Conservation (phyloP, 2,113 vertebrate species). For the Xyrauchen texanus region DNA sequence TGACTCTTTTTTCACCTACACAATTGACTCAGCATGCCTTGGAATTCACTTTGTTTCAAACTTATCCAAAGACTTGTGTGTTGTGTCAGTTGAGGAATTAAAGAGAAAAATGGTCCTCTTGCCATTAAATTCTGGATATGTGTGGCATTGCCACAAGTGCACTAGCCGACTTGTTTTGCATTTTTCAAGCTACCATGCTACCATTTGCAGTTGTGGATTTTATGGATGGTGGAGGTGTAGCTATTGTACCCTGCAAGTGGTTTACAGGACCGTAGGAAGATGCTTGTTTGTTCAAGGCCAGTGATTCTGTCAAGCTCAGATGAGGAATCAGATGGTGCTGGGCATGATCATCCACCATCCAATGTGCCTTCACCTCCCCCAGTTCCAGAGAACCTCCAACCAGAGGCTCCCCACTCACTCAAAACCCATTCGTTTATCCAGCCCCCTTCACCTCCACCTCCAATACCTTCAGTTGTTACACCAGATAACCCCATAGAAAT, state of each 20-base stretch:
- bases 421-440: constrained; percentile 29
- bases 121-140: constrained; percentile 30
- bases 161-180: constrained; percentile 19
- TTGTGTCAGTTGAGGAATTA: not conserved
- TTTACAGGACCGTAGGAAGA: constrained; percentile 43
- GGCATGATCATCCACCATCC: constrained; percentile 26
- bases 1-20: constrained; percentile 16
- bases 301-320: constrained; percentile 21
- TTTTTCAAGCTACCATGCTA: constrained; percentile 36
- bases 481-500: constrained; percentile 25
- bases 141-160: constrained; percentile 29
- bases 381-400: constrained; percentile 12
- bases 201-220: constrained; percentile 43
- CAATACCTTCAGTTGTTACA: constrained; percentile 23
- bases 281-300: constrained; percentile 31
- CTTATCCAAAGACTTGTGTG: constrained; percentile 32
- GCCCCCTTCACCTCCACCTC: constrained; percentile 22
- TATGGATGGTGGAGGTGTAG: constrained; percentile 30
- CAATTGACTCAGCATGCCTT: constrained; percentile 15
- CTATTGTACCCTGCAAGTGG: constrained; percentile 37
- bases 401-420: constrained; percentile 14
- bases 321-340: constrained; percentile 37
- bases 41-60: constrained; percentile 39
- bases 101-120: constrained; percentile 14
- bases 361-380: constrained; percentile 24